Base-by-base conservation (phyloP, 2,888 invertebrate species). In the Drosophila percnosoma region DNA sequence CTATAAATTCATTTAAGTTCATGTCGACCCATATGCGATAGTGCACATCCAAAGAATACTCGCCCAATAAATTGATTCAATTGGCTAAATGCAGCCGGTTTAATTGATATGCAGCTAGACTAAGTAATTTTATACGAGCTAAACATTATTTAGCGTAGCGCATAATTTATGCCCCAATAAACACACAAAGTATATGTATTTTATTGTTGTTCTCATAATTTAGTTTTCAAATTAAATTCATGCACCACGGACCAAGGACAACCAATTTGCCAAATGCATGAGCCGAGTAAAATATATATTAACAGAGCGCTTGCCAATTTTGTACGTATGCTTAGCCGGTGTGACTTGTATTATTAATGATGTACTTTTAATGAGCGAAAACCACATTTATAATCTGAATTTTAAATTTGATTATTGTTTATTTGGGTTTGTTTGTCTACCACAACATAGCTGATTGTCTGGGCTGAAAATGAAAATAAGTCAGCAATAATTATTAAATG, bases 81-180 rank as follows among this genome's bases (percentile, higher is more conserved):
- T 82, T 82, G 59, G 13, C 51, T 53, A 38, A 51, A 42, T 59
- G 36, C 40, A 49, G 45, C 73, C 52, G 31, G 27, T 62, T 76
- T 81, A 79, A 87, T 87, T 87, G 76, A 85, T 81, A 79, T 83
- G 70, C 85, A 63, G 52, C 69, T 34, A 42, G 63, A 36, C 63
- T 61, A 54, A 70, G 31, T 57, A 58, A 67, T 62, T 72, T 65
- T 69, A 54, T 57, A 48, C 31, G 3, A 48, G 29, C 62, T 64
- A 59, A 83, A 82, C 69, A 82, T 69, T 78, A 82, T 80, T 71
- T 61, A 29, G 55, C 55, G 38, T 60, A n/a, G 54, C 31, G 60
- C 53, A 73, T 73, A 83, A 72, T 78, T 75, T 80, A 87, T 85
- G 88, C 77, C 40, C 58, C 74, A 83, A 81, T 85, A 79, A 85